Evolutionary conservation across 2,113 vertebrate species (phyloP).

Genomic region (Murina feae): DNA sequence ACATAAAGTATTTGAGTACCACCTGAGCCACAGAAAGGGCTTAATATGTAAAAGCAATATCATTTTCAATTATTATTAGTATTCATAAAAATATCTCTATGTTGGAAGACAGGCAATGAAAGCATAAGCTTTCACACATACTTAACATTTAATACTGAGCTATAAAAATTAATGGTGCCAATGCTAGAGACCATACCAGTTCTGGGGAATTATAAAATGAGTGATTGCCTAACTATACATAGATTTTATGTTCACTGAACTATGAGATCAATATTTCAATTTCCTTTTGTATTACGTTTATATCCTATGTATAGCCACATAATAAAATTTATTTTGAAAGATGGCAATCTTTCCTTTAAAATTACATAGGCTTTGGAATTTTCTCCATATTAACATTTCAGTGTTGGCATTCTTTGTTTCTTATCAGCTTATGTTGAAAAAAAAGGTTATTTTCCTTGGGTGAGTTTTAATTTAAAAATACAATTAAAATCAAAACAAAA

Average conservation of each 20-base stretch:
- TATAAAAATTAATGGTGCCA: constrained; percentile 60
- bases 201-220: constrained; percentile 59
- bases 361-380: neutral
- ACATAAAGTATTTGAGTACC: neutral
- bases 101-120: neutral
- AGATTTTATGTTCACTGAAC: neutral
- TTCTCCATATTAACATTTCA: neutral
- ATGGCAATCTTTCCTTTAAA: constrained; percentile 32
- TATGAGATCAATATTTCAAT: constrained; percentile 57
- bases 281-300: constrained; percentile 48
- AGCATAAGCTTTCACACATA: neutral
- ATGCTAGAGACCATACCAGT: constrained; percentile 25
- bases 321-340: constrained; percentile 9
- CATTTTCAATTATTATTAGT: neutral
- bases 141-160: neutral
- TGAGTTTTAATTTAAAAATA: constrained; percentile 7
- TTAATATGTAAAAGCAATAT: neutral
- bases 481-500: constrained; percentile 10
- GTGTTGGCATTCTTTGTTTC: neutral
- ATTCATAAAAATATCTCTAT: neutral
- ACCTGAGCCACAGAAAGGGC: neutral
- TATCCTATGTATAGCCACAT: neutral
- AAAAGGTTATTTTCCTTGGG: neutral
- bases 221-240: constrained; percentile 43
- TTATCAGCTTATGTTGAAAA: neutral